A percentile compares a stretch with the other conserved stretches of the same genome.
Evolutionary conservation across 2,888 invertebrate genomes (phyloP).

Genomic region (Hyppa rectilinea): DNA sequence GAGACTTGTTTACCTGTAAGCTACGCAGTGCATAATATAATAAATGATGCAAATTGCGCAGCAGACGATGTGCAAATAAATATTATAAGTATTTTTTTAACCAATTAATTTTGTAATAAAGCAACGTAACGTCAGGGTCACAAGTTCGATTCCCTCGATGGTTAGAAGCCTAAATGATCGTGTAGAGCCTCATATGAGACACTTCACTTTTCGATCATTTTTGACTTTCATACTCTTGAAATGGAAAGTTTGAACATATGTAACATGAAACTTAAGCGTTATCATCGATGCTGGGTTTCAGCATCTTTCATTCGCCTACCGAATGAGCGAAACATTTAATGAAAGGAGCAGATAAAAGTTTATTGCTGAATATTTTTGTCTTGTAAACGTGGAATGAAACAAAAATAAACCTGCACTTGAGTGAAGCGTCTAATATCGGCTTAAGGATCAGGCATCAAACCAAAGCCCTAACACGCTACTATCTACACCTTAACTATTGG

Average conservation of each 20-base stretch:
- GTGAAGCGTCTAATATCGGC: neutral
- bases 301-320: neutral
- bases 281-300: neutral
- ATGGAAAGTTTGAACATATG: neutral
- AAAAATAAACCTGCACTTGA: neutral
- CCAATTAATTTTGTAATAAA: constrained; percentile 1
- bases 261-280: neutral
- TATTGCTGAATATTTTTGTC: neutral
- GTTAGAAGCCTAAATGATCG: neutral
- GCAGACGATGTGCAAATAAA: neutral
- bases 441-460: neutral
- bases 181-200: neutral
- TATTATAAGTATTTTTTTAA: neutral
- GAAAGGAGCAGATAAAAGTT: too few species aligned
- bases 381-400: neutral
- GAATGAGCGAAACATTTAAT: neutral
- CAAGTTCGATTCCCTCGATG: constrained; percentile 1
- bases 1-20: neutral
- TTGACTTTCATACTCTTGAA: neutral
- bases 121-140: constrained; percentile 16
- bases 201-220: neutral
- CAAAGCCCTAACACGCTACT: too few species aligned
- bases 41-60: constrained; percentile 17
- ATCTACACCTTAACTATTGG: neutral
- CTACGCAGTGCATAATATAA: neutral